Percentiles rank a stretch among this genome's conserved stretches.
These are phyloP conservation scores for Bettongia penicillata DNA, from an alignment of 2,113 vertebrate species.

Conservation along the genomic window DNA sequence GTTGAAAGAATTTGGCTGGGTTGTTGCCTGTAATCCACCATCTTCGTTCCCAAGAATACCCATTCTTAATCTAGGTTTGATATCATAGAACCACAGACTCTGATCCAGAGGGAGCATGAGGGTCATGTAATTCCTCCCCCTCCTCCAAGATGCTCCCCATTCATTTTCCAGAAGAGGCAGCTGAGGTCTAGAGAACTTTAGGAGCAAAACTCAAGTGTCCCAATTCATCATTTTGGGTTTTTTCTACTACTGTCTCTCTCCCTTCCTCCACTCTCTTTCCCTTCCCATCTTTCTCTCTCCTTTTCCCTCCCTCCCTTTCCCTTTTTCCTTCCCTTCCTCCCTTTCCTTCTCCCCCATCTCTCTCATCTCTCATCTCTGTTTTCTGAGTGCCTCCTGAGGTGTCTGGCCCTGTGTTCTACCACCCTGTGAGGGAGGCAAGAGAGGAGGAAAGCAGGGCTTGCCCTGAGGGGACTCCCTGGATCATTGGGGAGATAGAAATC, in stretches of 20 bases:
- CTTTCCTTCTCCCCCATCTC: no score
- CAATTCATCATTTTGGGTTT: background rate
- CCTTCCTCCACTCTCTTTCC: no score
- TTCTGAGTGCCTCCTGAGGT: background rate
- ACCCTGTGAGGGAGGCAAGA: background rate
- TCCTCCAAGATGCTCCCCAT: background rate
- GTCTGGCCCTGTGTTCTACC: background rate
- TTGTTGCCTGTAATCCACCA: no score
- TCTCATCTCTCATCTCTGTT: background rate
- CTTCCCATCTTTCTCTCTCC: no score
- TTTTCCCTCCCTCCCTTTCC: no score
- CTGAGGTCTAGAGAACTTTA: background rate
- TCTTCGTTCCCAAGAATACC: background rate
- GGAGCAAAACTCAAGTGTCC: background rate
- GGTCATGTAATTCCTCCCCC: background rate
- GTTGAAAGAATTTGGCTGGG: background rate
- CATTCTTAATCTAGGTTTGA: background rate
- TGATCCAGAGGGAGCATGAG: background rate
- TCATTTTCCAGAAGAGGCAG: background rate
- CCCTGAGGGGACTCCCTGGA: background rate
- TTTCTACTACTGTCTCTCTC: background rate
- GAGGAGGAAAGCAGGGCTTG: background rate
- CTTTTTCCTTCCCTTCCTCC: no score
- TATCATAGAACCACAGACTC: background rate
- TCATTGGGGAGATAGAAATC: background rate